Base-by-base conservation (phyloP, 23 tunicate species). In the Oikopleura dioica region DNA sequence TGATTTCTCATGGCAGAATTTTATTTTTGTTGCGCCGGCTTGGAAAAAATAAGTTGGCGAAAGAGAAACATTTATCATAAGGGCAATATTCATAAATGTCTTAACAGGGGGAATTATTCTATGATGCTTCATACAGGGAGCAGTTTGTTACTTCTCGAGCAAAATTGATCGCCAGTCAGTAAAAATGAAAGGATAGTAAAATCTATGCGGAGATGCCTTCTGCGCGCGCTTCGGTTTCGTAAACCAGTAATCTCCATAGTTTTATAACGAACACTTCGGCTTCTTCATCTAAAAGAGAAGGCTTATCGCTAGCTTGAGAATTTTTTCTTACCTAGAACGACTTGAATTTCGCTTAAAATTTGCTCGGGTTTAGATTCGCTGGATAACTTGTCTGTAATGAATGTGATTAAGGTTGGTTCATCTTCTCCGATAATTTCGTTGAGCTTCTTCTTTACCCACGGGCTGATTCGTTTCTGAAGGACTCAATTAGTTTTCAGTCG, bases 181-280 rank as follows among this genome's bases (percentile, higher is more conserved):
- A n/a, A n/a, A n/a, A n/a, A n/a, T n/a, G n/a, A n/a, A 51, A 28
- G 59, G 26, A 51, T 68, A 76, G 78, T 34, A 34, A 37, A 9
- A 35, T 37, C 76, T 82, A 89, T 59, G 81, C 84, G 37, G 88
- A 81, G 0, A 94, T 37, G 36, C 99, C 95, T 50, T 81, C 88
- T 59, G 83, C 83, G 50, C 87, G 83, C 1, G 99, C 99, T 55
- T 94, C 99, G 26, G 89, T 86, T 77, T 94, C 99, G 77, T 86
- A 94, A 0, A 94, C 86, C 0, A 94, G 78, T 38, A 94, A 77
- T 35, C 99, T 72, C 99, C 99, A 94, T 88, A 94, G 84, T 72
- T 94, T 94, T 0, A 94, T 85, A 28, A 94, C 99, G 77, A 94
- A 94, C 35, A 94, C 89, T 69, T 94, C 99, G 0, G 99, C 99